phyloP scores from a whole-genome alignment of 2,888 invertebrate genomes.

The Piscicola geometra region DNA sequence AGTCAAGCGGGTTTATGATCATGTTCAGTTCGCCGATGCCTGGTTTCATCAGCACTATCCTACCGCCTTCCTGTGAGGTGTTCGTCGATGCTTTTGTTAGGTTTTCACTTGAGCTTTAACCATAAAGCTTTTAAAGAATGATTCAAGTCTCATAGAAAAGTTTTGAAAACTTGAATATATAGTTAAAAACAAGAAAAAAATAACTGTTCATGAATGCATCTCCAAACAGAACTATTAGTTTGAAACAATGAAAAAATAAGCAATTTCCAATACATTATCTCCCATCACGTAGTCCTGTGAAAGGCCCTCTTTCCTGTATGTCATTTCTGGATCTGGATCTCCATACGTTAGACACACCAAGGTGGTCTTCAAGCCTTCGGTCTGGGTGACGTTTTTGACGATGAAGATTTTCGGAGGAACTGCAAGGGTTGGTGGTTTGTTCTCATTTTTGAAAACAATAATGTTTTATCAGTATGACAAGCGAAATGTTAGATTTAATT shows the following conservation, averaged over 20 bases:
- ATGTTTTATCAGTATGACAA: too few relatives aligned
- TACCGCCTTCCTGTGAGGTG: conserved; percentile 39
- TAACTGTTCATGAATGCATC: too few relatives aligned
- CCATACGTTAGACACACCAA: conserved; percentile 44
- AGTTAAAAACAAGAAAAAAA: too few relatives aligned
- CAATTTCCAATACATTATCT: conserved; percentile 40
- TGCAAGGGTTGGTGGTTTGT: too few relatives aligned
- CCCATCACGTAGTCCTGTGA: conserved; percentile 39
- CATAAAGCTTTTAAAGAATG: too few relatives aligned
- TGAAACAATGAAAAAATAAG: too few relatives aligned
- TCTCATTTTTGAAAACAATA: too few relatives aligned
- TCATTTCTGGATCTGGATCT: conserved; percentile 43
- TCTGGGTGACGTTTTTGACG: conserved; percentile 36
- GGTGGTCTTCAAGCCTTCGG: conserved; percentile 31
- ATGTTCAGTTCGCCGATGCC: conserved; percentile 25
- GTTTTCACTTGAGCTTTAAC: too few relatives aligned
- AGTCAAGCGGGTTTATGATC: conserved; percentile 34
- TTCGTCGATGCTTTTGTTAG: too few relatives aligned
- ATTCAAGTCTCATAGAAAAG: neutral
- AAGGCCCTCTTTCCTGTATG: conserved; percentile 43
- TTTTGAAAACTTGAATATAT: neutral
- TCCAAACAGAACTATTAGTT: too few relatives aligned
- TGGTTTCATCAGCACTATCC: conserved; percentile 36
- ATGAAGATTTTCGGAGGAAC: conserved; percentile 35
- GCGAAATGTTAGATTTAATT: too few relatives aligned